Percentiles rank a stretch among this genome's conserved stretches.
phyloP scores from a whole-genome alignment of 2,113 vertebrate genomes.

The Tychaedon coryphoeus region DNA sequence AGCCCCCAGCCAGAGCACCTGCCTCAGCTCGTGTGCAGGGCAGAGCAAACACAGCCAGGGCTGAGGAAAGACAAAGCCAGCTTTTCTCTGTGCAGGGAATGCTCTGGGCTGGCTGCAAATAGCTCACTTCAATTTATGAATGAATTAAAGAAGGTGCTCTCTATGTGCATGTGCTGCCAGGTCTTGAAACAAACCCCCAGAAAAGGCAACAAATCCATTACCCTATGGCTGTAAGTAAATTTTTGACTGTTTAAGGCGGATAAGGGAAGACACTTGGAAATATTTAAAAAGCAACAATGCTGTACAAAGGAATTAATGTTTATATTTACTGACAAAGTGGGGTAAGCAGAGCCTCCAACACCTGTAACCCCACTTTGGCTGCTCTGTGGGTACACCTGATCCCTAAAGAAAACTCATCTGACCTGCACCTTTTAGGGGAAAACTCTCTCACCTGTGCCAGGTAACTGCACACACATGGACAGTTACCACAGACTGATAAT shows the following conservation, averaged over 20 bases:
- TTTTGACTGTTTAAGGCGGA: not conserved
- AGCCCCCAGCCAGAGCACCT: not conserved
- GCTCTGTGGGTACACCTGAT: not conserved
- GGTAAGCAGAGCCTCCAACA: not conserved
- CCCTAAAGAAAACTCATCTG: not conserved
- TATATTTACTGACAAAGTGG: accelerated
- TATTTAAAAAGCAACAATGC: accelerated
- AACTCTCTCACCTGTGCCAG: not conserved
- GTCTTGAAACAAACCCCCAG: not conserved
- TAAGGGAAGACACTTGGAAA: not conserved
- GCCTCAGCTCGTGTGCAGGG: accelerated
- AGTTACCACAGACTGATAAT: not conserved
- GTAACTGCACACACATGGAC: not conserved
- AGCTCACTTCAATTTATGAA: not conserved
- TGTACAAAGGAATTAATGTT: not conserved
- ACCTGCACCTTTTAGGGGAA: not conserved
- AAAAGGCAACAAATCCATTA: not conserved
- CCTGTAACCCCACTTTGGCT: accelerated
- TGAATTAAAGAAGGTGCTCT: not conserved
- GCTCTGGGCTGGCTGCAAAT: not conserved
- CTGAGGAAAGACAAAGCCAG: not conserved
- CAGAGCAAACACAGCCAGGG: not conserved
- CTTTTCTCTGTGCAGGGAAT: not conserved
- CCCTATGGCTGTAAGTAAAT: accelerated
- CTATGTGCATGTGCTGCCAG: not conserved